phyloP scores from a whole-genome alignment of 1,140 invertebrate species.

The Cyrtorhinus lividipennis region DNA sequence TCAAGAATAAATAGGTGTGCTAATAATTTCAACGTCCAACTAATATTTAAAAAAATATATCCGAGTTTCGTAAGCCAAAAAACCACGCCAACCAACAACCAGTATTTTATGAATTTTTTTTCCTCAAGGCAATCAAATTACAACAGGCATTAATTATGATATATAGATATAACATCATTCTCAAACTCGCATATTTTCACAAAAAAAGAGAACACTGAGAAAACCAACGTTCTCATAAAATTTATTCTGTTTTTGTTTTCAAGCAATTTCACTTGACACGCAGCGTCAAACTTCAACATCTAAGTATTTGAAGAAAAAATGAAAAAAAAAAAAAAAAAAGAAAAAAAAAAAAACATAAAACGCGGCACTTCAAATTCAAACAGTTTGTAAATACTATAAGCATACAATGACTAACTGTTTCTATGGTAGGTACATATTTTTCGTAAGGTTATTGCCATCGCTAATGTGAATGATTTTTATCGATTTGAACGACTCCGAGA shows the following conservation, averaged over 20 bases:
- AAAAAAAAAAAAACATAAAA: not conserved
- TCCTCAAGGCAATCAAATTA: slow-evolving; percentile 5
- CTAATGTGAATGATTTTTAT: not conserved
- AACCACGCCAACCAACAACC: not conserved
- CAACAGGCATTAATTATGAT: not conserved
- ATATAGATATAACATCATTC: too few species aligned
- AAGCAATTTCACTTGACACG: too few species aligned
- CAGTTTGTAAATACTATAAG: not conserved
- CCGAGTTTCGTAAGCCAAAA: not conserved
- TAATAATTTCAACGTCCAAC: not conserved
- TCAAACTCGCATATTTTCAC: too few species aligned
- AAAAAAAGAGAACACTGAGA: too few species aligned
- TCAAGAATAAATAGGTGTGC: not conserved
- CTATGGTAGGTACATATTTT: too few species aligned
- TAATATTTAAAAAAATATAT: slow-evolving; percentile 6
- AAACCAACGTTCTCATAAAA: too few species aligned
- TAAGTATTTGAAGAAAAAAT: too few species aligned
- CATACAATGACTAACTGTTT: not conserved
- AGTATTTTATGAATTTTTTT: not conserved
- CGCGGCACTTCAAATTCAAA: not conserved
- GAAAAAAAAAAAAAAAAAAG: not conserved
- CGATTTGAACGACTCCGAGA: not conserved
- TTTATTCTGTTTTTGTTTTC: too few species aligned
- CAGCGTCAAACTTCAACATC: too few species aligned
- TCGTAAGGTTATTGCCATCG: not conserved